Conservation (phyloP, 2,888 invertebrate species). For the Sympetrum striolatum region DNA sequence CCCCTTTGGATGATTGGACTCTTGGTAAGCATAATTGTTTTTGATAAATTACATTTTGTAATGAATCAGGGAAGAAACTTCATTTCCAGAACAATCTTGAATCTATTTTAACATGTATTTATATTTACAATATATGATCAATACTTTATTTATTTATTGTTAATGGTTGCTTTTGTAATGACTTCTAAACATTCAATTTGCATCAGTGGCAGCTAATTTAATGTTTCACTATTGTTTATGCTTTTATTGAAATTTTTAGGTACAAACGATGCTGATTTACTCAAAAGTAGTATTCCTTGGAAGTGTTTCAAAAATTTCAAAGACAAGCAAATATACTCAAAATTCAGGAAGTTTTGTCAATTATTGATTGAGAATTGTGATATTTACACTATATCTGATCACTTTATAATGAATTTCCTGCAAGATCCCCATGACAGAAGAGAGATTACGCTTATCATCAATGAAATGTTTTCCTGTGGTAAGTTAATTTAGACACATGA, state of each 20-base stretch:
- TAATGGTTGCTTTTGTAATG: neutral
- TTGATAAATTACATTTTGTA: neutral
- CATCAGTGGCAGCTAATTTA: neutral
- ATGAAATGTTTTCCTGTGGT: constrained; percentile 59
- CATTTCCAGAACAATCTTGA: neutral
- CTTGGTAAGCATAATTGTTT: neutral
- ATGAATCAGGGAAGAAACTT: too few species aligned
- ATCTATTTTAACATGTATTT: neutral
- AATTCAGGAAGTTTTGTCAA: neutral
- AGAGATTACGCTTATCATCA: constrained; percentile 69
- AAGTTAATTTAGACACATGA: neutral
- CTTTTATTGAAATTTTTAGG: constrained; percentile 53
- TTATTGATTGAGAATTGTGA: neutral
- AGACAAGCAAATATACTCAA: neutral
- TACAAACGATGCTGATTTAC: constrained; percentile 55
- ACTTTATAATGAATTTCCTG: constrained; percentile 67
- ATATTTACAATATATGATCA: neutral
- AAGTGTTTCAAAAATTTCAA: constrained; percentile 69
- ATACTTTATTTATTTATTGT: neutral
- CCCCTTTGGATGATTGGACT: constrained; percentile 13
- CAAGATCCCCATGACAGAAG: constrained; percentile 63
- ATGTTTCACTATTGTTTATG: neutral
- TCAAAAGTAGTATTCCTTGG: constrained; percentile 64
- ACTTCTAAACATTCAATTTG: neutral
- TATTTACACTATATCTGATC: constrained; percentile 64